Conservation (phyloP, 2,888 invertebrate species). For the Pammene aurita region DNA sequence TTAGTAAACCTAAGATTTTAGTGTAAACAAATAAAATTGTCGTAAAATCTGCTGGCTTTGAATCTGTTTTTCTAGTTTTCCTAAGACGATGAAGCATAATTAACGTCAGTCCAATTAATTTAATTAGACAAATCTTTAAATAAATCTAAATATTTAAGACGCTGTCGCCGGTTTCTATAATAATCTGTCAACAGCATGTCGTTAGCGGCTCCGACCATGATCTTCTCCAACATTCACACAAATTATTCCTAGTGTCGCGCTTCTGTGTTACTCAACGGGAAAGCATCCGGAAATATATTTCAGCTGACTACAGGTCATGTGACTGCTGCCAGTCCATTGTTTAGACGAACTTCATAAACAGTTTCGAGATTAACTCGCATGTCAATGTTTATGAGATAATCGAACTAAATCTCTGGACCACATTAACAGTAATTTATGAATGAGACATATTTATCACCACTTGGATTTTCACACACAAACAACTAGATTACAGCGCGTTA, state of each 20-base stretch:
- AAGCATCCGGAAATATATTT: constrained; percentile 22
- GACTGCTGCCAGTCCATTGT: constrained; percentile 22
- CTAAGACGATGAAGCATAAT: too few species aligned
- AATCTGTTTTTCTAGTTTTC: too few species aligned
- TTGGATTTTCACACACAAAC: constrained; percentile 24
- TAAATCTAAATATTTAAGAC: not conserved
- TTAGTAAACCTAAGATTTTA: too few species aligned
- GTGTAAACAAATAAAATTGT: too few species aligned
- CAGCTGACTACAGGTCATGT: constrained; percentile 22
- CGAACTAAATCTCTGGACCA: constrained; percentile 9
- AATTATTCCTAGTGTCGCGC: constrained; percentile 23
- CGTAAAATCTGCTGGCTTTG: too few species aligned
- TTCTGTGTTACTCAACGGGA: constrained; percentile 11
- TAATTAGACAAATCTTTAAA: not conserved
- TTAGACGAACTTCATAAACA: constrained; percentile 22
- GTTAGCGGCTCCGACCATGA: constrained; percentile 17
- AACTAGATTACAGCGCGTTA: constrained; percentile 12
- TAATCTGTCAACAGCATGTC: constrained; percentile 19
- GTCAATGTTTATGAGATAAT: constrained; percentile 21
- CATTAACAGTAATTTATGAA: constrained; percentile 18
- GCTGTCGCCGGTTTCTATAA: constrained; percentile 1
- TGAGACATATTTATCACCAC: constrained; percentile 19
- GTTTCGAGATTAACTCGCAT: constrained; percentile 10
- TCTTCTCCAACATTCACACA: constrained; percentile 28
- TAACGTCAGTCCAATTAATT: too few species aligned